These are phyloP conservation scores for Lophius americanus DNA, from an alignment of 2,797 vertebrate genomes.

Conservation along the genomic window DNA sequence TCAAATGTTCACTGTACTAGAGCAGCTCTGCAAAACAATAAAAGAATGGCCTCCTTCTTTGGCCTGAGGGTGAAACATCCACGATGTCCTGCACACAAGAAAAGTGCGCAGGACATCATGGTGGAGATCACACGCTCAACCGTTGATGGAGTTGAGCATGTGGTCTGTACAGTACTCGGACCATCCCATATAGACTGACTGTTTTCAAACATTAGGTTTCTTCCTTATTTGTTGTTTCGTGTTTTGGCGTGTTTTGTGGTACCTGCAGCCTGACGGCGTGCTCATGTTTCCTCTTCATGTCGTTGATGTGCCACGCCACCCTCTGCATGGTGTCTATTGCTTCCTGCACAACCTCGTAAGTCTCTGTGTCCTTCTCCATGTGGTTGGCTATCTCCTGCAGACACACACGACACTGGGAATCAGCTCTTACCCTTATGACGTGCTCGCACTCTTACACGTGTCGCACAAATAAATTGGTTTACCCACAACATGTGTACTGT, in stretches of 20 bases:
- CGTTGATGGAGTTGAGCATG: no score
- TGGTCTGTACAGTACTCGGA: no score
- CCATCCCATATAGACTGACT: no score
- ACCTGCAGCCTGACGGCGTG: constrained; percentile 94
- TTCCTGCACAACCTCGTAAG: constrained; percentile 93
- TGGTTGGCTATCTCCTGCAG: constrained; percentile 95
- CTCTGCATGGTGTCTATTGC: constrained; percentile 99
- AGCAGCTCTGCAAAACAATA: constrained; percentile 38
- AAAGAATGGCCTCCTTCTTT: constrained; percentile 26
- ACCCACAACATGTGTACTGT: background rate
- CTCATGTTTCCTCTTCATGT: constrained; percentile 99
- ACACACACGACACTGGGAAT: constrained; percentile 14
- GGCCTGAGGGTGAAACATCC: no score
- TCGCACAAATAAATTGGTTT: background rate
- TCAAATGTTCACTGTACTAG: constrained; percentile 30
- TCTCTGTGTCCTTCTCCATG: constrained; percentile 95
- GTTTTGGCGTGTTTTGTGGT: constrained; percentile 31
- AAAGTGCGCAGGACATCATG: background rate
- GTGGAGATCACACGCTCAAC: constrained; percentile 2
- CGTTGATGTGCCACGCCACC: constrained; percentile 98
- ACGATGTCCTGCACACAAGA: background rate
- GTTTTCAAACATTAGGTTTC: no score
- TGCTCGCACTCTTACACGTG: background rate
- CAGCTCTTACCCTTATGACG: constrained; percentile 9
- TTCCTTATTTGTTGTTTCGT: no score